Conservation (phyloP, 2,113 vertebrate genomes). For the Trinectes maculatus region DNA sequence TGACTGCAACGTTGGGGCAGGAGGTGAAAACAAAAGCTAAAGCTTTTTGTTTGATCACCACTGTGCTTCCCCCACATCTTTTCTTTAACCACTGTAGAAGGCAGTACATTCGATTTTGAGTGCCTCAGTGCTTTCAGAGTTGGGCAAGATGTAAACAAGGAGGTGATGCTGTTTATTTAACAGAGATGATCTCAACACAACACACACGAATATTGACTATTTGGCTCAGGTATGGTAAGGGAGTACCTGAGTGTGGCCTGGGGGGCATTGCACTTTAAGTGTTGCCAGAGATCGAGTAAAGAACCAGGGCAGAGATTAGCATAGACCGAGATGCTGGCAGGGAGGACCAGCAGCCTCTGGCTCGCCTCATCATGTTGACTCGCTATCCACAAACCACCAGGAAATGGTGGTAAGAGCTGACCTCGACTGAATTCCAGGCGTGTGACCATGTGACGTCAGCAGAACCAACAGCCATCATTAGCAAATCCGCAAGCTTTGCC, state of each 20-base stretch:
- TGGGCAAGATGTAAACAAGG: conserved; percentile 10
- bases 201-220: conserved; percentile 31
- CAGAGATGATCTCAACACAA: conserved; percentile 6
- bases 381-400: conserved; percentile 71
- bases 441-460: conserved; percentile 78
- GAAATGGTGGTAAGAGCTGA: conserved; percentile 66
- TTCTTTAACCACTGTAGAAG: conserved; percentile 50
- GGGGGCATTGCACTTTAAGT: conserved; percentile 33
- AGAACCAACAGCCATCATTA: conserved; percentile 78
- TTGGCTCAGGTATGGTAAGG: too few relatives aligned
- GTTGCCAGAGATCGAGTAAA: conserved; percentile 46
- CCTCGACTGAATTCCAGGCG: conserved; percentile 76
- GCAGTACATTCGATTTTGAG: conserved; percentile 41
- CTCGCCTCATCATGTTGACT: conserved; percentile 59
- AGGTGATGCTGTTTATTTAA: not conserved
- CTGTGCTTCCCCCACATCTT: conserved; percentile 44
- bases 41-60: conserved; percentile 42
- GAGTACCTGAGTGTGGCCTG: conserved; percentile 33
- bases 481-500: conserved; percentile 68
- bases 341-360: conserved; percentile 61
- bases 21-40: conserved; percentile 51
- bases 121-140: conserved; percentile 37
- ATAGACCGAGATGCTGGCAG: conserved; percentile 53
- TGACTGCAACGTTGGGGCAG: conserved; percentile 55
- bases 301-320: conserved; percentile 43